A percentile compares a stretch with the other conserved stretches of the same genome.
Conservation (phyloP, 2,113 vertebrate species). For the Ellobius talpinus region DNA sequence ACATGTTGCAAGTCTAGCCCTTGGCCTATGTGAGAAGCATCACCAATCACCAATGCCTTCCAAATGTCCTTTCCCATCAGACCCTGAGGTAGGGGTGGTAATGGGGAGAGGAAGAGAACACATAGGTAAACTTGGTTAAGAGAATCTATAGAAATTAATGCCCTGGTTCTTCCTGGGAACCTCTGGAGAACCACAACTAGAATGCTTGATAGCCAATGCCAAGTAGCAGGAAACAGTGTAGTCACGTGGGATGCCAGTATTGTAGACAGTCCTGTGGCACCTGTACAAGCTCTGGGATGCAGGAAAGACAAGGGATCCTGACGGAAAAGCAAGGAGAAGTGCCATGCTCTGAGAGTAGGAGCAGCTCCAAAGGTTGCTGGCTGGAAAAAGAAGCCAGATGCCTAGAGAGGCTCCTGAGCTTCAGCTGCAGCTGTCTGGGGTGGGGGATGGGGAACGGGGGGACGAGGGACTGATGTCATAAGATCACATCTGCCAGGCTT, state of each 20-base stretch:
- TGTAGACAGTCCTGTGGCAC: neutral
- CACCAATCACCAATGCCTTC: rapidly evolving
- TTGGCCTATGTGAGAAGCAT: rapidly evolving
- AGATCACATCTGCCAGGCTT: neutral
- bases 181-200: neutral
- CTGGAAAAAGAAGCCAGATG: neutral
- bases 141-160: rapidly evolving
- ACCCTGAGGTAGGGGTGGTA: rapidly evolving
- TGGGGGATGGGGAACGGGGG: too few species aligned
- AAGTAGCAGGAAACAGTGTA: rapidly evolving
- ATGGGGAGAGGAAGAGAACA: rapidly evolving
- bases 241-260: rapidly evolving
- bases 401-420: neutral
- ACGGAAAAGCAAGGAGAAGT: neutral
- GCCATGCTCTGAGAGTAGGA: too few species aligned
- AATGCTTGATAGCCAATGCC: neutral
- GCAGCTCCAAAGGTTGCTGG: neutral
- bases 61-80: rapidly evolving
- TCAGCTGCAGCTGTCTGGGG: neutral
- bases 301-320: neutral
- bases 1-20: rapidly evolving
- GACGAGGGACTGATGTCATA: rapidly evolving
- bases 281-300: too few species aligned
- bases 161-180: neutral
- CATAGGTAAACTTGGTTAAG: too few species aligned